Conservation (phyloP, 2,113 vertebrate genomes). For the Amblyornis subalaris region DNA sequence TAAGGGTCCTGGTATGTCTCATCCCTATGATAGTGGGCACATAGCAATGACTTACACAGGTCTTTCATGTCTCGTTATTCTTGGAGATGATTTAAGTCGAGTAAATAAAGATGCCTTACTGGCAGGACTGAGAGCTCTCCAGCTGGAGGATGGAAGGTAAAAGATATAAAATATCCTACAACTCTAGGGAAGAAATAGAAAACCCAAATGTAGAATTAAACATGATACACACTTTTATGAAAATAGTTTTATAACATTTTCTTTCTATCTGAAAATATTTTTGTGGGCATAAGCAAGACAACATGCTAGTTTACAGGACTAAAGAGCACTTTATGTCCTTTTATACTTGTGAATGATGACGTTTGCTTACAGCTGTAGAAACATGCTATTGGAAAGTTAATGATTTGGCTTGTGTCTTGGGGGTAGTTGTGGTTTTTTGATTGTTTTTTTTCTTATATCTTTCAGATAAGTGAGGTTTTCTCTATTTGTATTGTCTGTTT, state of each 20-base stretch:
- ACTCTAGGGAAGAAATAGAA: background rate
- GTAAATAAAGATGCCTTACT: slow-evolving; percentile 90
- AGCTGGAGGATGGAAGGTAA: slow-evolving; percentile 69
- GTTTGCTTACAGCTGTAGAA: background rate
- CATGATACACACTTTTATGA: background rate
- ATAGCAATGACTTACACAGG: slow-evolving; percentile 98
- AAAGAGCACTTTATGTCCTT: background rate
- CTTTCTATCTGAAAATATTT: background rate
- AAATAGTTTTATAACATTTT: background rate
- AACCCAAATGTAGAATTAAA: background rate
- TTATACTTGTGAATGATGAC: background rate
- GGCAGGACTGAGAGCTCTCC: slow-evolving; percentile 87
- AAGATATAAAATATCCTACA: background rate
- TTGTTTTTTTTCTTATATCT: background rate
- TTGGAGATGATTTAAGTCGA: slow-evolving; percentile 91
- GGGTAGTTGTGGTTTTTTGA: background rate
- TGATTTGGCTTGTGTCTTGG: background rate
- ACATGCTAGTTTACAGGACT: background rate
- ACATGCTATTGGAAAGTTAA: background rate
- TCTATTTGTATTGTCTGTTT: background rate
- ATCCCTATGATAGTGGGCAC: slow-evolving; percentile 94
- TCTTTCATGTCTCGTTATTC: slow-evolving; percentile 89
- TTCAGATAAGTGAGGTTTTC: background rate
- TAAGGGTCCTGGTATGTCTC: slow-evolving; percentile 82
- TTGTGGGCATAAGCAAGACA: background rate